Evolutionary conservation across 2,797 vertebrate genomes (phyloP), one percentile per base, ranked within the genome.

Genomic region (Cyclura pinguis): DNA sequence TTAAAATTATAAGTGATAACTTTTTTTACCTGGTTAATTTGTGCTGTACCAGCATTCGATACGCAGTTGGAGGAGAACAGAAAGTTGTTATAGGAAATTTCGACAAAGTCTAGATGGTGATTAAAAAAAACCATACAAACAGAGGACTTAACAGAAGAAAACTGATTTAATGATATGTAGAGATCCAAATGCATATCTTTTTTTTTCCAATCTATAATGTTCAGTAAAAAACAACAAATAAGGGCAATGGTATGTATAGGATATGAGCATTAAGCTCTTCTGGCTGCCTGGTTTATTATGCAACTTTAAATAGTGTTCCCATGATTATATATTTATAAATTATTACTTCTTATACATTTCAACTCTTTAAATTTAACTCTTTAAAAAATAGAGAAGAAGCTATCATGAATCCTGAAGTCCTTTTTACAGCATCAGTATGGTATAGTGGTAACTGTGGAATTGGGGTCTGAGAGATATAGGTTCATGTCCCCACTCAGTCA

Each of bases 21-120:
- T 10, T 57, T 93, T 95, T 95, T 95, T 95, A 98, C 98, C 97
- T 97, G 88, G 91, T 90, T 67, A 96, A 83, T 42, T 97, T 92
- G 29, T 97, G 95, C 88, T 96, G 96, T 52, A 98, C 90, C 42
- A 98, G 95, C 98, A 98, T 98, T 50, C 97, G 96, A 90, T 98
- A 98, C 22, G 96, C 97, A 87, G 98, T 98, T 14, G 98, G 98
- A 50, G 97, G 96, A 9, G 97, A 97, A 95, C 98, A 98, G 95
- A 98, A 98, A 52, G 97, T 96, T 0, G 97, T 97, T 93, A 98
- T 96, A 29, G 98, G 98, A 96, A 97, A 98, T 69, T 88, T 95
- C 86, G 96, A 96, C n/a, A 98, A 95, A 47, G 96, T 97, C 98
- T 98, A 92, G 72, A 92, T 59, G 94, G 94, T 93, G 82, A 72